Evolutionary conservation across 2,113 vertebrate species (phyloP), one percentile per base, ranked within the genome.

Genomic region (Myiozetetes cayanensis): DNA sequence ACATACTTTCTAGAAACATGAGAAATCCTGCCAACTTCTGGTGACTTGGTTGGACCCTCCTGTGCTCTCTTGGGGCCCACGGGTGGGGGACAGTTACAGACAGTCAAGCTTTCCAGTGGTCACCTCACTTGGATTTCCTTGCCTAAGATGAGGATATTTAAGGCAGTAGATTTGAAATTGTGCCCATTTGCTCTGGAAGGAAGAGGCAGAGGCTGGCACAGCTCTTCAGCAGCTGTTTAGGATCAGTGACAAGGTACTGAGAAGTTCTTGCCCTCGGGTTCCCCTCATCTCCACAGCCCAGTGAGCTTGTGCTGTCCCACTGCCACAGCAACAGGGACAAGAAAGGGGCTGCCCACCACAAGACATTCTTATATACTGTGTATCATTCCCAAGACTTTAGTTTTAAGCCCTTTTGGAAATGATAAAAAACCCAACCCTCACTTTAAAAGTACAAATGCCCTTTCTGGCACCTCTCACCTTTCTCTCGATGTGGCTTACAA

Each of bases 331-430:
- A 2, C 1, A 5, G 68, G 56, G 30, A 25, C 47, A 23, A 12
- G 22, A 25, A 50, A 31, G 19, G 39, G 27, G 31, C 16, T 10
- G 22, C 13, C 41, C 77, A 65, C 35, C 44, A 23, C 3, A 59
- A 12, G 10, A 73, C 11, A 8, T 25, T 6, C n/a, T 82, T 47
- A 18, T 24, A 50, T 50, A 50, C n/a, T 12, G 3, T 2, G 11
- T 14, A n/a, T 37, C 39, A 24, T 5, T n/a, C 0, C 5, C 2
- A 62, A 44, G 30, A 15, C 16, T 37, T 65, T 0, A 1, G 4
- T 4, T 87, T 66, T 62, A 53, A 71, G 1, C 9, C 37, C 27
- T 16, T 82, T 9, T 10, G 8, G 66, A 72, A 87, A 59, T 46
- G 2, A 17, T 2, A 18, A 18, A 9, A 33, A 37, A 15, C 15